Evolutionary conservation across 2,888 invertebrate species (phyloP), one percentile per base, ranked within the genome.

Genomic region (Megalurothrips usitatus): DNA sequence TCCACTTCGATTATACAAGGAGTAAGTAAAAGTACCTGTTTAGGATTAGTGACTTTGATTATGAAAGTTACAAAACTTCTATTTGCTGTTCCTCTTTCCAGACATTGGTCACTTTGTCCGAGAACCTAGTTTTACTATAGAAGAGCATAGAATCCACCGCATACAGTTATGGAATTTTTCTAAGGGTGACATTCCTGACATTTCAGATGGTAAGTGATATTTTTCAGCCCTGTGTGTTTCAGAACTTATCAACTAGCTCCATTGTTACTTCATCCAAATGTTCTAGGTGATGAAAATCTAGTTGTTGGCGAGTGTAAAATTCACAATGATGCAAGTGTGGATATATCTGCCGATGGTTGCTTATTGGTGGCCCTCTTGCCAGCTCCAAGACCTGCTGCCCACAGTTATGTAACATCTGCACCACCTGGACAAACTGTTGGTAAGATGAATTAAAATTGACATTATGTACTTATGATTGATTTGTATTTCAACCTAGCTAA

Each of bases 141-240:
- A 75, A 75, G 68, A 75, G 26, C 68, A 75, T 26, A 75, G 68
- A 23, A 75, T 75, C 84, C 94, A 95, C 87, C 89, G 95, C 83
- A 93, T 96, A 84, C 95, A 96, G 88, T 92, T 92, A 78, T 96
- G 96, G 96, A 93, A 95, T 88, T 94, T 95, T 87, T 91, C 92
- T 6, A 89, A 90, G 79, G 91, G 91, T 82, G 88, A 89, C 84
- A 91, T 94, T 83, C 95, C 95, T 0, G 92, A 93, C 85, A 93
- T 95, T 83, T 90, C 91, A 78, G 91, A 94, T 86, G 89, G 94
- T 94, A 87, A 88, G 91, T 89, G 81, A 23, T 81, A 78, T 43
- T 43, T 43, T 43, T 43, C 34, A 43, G 34, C 34, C 34, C 34
- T 43, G 2, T 6, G 6, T 6, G 34, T 43, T 43, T 43, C 34